A percentile compares a stretch with the other conserved stretches of the same genome.
phyloP scores from a whole-genome alignment of 2,797 vertebrate species.

The Coccyzus lansbergi region DNA sequence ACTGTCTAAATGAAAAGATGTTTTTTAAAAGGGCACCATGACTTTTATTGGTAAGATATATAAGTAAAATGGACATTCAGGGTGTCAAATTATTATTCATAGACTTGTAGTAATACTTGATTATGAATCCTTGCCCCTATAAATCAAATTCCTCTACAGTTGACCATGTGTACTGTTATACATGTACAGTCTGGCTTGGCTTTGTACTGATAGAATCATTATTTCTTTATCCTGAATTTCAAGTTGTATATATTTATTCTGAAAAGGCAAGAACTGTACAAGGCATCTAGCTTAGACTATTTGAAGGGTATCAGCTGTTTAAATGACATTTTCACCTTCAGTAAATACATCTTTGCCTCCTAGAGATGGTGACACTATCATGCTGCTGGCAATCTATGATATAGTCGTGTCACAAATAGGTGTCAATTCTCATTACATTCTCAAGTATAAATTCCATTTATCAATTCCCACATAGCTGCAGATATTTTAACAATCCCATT shows the following conservation, averaged over 20 bases:
- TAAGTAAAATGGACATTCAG: background rate
- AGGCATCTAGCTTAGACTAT: slow-evolving; percentile 36
- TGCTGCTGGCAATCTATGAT: slow-evolving; percentile 79
- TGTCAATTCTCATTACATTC: slow-evolving; percentile 86
- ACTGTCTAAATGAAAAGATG: background rate
- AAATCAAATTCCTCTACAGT: background rate
- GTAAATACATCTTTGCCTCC: slow-evolving; percentile 69
- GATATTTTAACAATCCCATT: slow-evolving; percentile 54
- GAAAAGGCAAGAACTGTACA: slow-evolving; percentile 15
- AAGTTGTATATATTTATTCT: background rate
- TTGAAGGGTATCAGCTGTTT: slow-evolving; percentile 72
- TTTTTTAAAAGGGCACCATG: background rate
- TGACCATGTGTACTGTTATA: background rate
- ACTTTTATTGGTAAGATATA: background rate
- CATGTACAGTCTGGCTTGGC: background rate
- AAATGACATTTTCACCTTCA: slow-evolving; percentile 78
- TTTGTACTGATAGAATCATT: background rate
- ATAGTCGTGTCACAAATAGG: slow-evolving; percentile 85
- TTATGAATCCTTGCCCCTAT: background rate
- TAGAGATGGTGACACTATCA: slow-evolving; percentile 78
- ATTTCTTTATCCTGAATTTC: background rate
- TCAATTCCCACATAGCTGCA: slow-evolving; percentile 78
- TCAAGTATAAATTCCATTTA: slow-evolving; percentile 81
- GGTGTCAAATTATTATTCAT: background rate
- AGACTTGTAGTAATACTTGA: background rate